These are phyloP conservation scores for Bombus superbus DNA, from an alignment of 1,140 invertebrate species.

Conservation along the genomic window DNA sequence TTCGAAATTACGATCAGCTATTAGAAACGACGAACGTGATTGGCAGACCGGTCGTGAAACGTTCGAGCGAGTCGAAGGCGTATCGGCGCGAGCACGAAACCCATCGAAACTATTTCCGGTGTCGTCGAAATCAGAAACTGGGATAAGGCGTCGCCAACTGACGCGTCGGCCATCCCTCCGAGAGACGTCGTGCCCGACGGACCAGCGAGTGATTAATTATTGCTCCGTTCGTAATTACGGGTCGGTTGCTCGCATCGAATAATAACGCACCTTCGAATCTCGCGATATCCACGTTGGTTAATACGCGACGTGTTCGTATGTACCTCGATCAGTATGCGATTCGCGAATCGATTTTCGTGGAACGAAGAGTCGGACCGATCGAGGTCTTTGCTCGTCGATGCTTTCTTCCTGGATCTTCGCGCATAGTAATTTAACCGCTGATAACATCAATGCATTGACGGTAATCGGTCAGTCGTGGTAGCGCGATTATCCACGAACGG, in stretches of 20 bases:
- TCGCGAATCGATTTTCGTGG: not conserved
- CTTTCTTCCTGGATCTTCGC: not conserved
- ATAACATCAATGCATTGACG: not conserved
- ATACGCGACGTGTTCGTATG: not conserved
- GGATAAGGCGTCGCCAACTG: conserved; percentile 14
- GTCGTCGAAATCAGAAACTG: conserved; percentile 40
- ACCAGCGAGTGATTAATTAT: conserved; percentile 35
- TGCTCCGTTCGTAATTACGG: conserved; percentile 23
- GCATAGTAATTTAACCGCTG: not conserved
- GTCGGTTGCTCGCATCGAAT: conserved; percentile 11
- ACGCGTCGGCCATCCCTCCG: not conserved
- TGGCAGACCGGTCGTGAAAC: conserved; percentile 5
- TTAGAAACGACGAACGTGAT: not conserved
- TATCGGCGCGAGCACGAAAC: not conserved
- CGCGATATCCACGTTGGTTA: not conserved
- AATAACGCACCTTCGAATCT: conserved; percentile 32
- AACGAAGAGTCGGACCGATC: not conserved
- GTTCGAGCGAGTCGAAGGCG: not conserved
- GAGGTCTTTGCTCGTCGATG: not conserved
- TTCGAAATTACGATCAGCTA: not conserved
- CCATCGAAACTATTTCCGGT: conserved; percentile 49
- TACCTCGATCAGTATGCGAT: not conserved
- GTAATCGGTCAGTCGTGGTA: not conserved
- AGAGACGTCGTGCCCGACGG: not conserved
- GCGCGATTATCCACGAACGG: not conserved